Conservation (phyloP, 2,888 invertebrate genomes). For the Chalcosyrphus nemorum region DNA sequence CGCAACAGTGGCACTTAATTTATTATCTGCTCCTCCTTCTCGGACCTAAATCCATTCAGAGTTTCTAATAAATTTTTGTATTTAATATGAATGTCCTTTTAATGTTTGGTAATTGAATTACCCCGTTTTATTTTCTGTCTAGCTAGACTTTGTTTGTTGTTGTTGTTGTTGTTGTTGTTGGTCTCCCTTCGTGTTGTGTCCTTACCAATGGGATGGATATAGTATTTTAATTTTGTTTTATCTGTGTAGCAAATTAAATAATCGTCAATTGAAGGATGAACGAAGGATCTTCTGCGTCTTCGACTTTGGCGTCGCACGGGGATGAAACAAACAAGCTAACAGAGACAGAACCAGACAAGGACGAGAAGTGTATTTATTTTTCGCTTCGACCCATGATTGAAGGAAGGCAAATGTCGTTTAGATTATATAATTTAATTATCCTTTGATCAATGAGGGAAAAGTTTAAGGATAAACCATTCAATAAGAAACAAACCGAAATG, state of each 20-base stretch:
- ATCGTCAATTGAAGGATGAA: constrained; percentile 26
- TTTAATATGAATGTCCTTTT: constrained; percentile 23
- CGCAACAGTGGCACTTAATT: constrained; percentile 5
- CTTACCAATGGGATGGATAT: not conserved
- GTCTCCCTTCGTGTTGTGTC: not conserved
- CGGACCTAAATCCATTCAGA: not conserved
- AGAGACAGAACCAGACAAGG: not conserved
- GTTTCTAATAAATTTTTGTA: constrained; percentile 6
- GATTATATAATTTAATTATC: constrained; percentile 70
- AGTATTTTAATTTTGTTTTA: constrained; percentile 5
- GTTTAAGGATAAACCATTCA: constrained; percentile 59
- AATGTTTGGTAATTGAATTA: constrained; percentile 28
- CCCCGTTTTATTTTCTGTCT: constrained; percentile 10
- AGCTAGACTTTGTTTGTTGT: not conserved
- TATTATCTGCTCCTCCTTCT: not conserved
- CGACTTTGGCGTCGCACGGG: not conserved
- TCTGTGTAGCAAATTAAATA: constrained; percentile 19
- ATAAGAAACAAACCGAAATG: constrained; percentile 46
- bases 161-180: too few species aligned
- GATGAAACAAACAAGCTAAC: not conserved
- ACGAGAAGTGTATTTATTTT: constrained; percentile 39
- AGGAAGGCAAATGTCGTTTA: constrained; percentile 65
- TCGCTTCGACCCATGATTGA: constrained; percentile 43
- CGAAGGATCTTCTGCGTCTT: constrained; percentile 16
- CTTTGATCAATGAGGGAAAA: constrained; percentile 67